Evolutionary conservation across 2,113 vertebrate genomes (phyloP).

Genomic region (Trachemys scripta): DNA sequence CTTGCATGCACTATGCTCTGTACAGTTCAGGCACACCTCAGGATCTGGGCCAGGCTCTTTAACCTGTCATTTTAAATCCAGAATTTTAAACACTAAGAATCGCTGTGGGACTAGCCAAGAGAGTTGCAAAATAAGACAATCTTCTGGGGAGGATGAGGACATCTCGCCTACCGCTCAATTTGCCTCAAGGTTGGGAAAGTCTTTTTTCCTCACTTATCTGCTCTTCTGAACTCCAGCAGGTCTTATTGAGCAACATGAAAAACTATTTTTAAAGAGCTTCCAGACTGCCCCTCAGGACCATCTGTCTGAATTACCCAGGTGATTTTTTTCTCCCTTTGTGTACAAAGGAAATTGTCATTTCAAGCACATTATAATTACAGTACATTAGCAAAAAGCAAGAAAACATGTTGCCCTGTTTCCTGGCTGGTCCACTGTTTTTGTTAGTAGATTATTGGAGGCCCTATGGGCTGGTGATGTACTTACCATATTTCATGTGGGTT

Average conservation of each 20-base stretch:
- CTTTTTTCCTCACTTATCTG: not conserved
- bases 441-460: not conserved
- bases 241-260: not conserved
- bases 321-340: not conserved
- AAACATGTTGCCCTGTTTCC: not conserved
- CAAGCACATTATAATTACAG: not conserved
- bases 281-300: not conserved
- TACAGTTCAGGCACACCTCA: not conserved
- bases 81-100: not conserved
- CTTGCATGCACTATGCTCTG: not conserved
- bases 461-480: not conserved
- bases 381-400: not conserved
- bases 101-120: not conserved
- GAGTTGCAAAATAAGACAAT: not conserved
- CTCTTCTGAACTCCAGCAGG: not conserved
- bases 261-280: not conserved
- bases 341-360: not conserved
- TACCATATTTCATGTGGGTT: not conserved
- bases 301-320: not conserved
- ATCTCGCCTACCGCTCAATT: not conserved
- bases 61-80: not conserved
- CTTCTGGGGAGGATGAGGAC: not conserved
- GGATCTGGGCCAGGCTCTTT: not conserved
- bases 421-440: not conserved
- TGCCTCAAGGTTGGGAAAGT: not conserved